These are phyloP conservation scores for Drosophila nr. fundita DNA, from an alignment of 2,888 invertebrate genomes.

Conservation along the genomic window DNA sequence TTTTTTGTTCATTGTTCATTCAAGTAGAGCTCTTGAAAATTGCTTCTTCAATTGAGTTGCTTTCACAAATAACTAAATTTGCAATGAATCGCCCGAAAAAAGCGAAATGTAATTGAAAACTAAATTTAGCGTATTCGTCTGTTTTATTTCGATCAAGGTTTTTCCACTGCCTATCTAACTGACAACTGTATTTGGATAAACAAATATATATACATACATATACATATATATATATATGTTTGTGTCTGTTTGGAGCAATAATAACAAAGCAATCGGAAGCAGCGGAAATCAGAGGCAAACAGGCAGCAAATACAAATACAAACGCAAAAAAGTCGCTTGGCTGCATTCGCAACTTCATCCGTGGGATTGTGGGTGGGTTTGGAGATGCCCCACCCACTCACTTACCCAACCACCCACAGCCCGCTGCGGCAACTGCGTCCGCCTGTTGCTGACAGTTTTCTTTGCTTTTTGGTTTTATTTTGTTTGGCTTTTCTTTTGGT, in stretches of 20 bases:
- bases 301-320: conserved; percentile 24
- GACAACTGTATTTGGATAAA: conserved; percentile 9
- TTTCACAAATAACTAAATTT: not conserved
- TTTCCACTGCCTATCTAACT: conserved; percentile 15
- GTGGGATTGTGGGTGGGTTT: not conserved
- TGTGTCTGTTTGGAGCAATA: conserved; percentile 48
- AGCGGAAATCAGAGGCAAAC: conserved; percentile 70
- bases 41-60: not conserved
- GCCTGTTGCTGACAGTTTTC: conserved; percentile 77
- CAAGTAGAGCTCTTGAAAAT: not conserved
- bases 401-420: conserved; percentile 8
- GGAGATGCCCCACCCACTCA: not conserved
- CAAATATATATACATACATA: not conserved
- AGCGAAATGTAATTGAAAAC: conserved; percentile 16
- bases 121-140: conserved; percentile 25
- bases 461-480: conserved; percentile 55
- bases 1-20: not conserved
- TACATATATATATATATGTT: not conserved
- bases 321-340: conserved; percentile 36
- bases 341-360: conserved; percentile 56
- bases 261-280: conserved; percentile 77
- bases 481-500: conserved; percentile 60
- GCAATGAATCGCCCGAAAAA: not conserved
- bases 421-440: conserved; percentile 45
- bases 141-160: conserved; percentile 24